Percentiles rank a stretch among this genome's conserved stretches.
These are phyloP conservation scores for Trogon surrucura DNA, from an alignment of 2,113 vertebrate genomes.

Conservation along the genomic window DNA sequence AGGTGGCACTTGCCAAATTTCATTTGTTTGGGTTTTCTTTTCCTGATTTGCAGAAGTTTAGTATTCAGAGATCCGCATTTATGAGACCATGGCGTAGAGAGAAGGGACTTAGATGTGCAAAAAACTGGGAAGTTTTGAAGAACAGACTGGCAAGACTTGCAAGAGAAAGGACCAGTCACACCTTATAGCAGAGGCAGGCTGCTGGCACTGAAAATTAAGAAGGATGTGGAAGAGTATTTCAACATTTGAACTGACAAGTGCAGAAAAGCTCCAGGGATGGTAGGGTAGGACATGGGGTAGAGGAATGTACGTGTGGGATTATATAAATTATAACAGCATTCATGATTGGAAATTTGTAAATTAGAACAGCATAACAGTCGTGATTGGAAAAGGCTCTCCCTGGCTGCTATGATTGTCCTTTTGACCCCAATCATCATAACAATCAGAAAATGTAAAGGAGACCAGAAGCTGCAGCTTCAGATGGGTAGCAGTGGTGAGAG, in stretches of 20 bases:
- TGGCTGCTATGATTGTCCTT: neutral
- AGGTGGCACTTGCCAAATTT: neutral
- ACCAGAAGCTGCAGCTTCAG: neutral
- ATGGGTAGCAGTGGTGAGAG: neutral
- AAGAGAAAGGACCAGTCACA: neutral
- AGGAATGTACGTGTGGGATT: neutral
- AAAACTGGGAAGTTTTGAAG: neutral
- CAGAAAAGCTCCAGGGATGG: neutral
- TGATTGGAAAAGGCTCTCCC: neutral
- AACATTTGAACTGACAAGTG: neutral
- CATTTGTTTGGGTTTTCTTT: neutral
- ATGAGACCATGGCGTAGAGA: neutral
- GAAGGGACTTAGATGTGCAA: neutral
- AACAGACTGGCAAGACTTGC: neutral
- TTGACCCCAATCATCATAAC: neutral
- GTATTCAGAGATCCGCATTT: neutral
- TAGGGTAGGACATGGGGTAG: neutral
- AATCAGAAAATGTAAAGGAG: neutral
- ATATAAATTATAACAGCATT: neutral
- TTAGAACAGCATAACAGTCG: neutral
- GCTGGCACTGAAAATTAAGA: neutral
- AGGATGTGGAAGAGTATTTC: neutral
- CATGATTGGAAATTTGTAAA: neutral
- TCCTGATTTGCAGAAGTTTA: neutral
- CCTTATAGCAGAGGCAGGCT: neutral